Conservation (phyloP, 2,797 vertebrate species). For the Gila robusta region DNA sequence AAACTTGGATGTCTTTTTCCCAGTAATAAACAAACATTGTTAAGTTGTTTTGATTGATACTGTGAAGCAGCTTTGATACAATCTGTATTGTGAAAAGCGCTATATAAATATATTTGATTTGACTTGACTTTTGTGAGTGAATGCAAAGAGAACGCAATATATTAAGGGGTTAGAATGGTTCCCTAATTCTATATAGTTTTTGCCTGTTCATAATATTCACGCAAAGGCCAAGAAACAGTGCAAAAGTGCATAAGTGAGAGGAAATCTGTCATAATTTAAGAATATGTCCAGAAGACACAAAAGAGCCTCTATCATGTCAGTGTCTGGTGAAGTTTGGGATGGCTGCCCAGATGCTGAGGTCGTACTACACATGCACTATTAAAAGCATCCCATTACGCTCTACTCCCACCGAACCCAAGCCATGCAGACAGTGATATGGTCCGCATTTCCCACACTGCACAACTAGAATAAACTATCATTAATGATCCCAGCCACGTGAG, state of each 20-base stretch:
- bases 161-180: too few species aligned
- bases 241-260: neutral
- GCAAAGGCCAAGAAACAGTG: neutral
- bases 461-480: neutral
- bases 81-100: too few species aligned
- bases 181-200: too few species aligned
- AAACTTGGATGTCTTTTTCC: too few species aligned
- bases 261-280: neutral
- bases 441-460: neutral
- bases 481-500: neutral
- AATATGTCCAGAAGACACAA: neutral
- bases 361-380: neutral
- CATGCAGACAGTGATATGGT: neutral
- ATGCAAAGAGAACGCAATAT: too few species aligned
- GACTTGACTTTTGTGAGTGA: too few species aligned
- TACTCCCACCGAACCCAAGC: neutral
- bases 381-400: neutral
- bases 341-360: neutral
- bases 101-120: too few species aligned
- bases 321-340: neutral
- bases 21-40: too few species aligned
- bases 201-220: neutral
- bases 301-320: neutral
- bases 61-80: too few species aligned
- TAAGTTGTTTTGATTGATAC: too few species aligned